These are phyloP conservation scores for Drosophila albomicans DNA, from an alignment of 1,140 invertebrate species.

Conservation along the genomic window DNA sequence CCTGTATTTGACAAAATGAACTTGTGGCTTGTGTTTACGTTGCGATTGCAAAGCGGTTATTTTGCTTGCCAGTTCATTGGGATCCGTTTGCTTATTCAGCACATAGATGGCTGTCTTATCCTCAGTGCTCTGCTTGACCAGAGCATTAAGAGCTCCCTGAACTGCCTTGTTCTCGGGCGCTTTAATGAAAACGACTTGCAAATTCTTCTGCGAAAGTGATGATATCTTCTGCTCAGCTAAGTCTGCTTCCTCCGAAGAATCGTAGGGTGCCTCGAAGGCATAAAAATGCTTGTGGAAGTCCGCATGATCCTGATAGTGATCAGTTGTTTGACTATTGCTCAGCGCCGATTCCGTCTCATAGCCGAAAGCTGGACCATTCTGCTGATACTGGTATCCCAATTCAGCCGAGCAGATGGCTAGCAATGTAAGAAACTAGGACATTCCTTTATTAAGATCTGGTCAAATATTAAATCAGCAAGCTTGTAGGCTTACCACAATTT, in stretches of 20 bases:
- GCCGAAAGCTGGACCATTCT: constrained; percentile 18
- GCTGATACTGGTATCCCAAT: constrained; percentile 65
- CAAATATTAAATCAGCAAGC: not conserved
- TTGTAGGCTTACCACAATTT: constrained; percentile 56
- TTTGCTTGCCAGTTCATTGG: constrained; percentile 74
- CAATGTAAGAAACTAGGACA: constrained; percentile 50
- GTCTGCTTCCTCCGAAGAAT: constrained; percentile 56
- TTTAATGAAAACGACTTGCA: constrained; percentile 81
- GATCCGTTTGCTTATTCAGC: constrained; percentile 77
- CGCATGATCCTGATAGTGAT: constrained; percentile 54
- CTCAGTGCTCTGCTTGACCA: constrained; percentile 72
- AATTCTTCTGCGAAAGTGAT: constrained; percentile 58
- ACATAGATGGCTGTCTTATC: constrained; percentile 80
- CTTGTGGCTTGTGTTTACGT: constrained; percentile 70
- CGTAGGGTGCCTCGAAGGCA: constrained; percentile 72
- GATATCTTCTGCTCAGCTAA: constrained; percentile 51
- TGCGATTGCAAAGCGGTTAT: constrained; percentile 49
- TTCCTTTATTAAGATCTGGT: not conserved
- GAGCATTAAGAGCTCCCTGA: constrained; percentile 61
- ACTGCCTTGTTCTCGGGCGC: constrained; percentile 77
- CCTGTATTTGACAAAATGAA: constrained; percentile 82
- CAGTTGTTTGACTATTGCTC: not conserved
- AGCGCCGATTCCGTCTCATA: constrained; percentile 7
- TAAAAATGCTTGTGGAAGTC: constrained; percentile 75
- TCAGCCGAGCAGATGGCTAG: constrained; percentile 55